Conservation (phyloP, 2,797 vertebrate species). For the Gymnothorax reevesii region DNA sequence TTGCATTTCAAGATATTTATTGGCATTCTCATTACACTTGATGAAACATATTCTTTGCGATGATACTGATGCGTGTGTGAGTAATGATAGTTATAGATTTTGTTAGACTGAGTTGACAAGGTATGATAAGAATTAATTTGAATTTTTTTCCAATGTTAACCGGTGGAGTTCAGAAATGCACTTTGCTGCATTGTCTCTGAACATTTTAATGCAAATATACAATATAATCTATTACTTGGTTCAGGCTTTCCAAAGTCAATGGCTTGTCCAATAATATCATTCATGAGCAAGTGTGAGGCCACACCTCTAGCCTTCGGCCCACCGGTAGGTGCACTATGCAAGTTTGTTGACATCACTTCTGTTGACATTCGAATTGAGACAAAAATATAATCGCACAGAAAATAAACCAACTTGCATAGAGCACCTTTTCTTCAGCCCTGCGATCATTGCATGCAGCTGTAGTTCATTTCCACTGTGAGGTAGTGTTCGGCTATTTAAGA, state of each 20-base stretch:
- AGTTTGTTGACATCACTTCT: too few species aligned
- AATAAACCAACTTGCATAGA: too few species aligned
- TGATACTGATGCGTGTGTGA: neutral
- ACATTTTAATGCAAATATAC: neutral
- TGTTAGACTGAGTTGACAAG: neutral
- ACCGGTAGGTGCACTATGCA: too few species aligned
- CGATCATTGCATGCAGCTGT: too few species aligned
- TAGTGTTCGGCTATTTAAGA: too few species aligned
- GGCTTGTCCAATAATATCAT: neutral
- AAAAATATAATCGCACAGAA: too few species aligned
- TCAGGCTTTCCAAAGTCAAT: neutral
- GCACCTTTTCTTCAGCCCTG: too few species aligned
- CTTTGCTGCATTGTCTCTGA: neutral
- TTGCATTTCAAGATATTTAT: neutral
- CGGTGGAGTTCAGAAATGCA: neutral
- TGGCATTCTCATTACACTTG: neutral
- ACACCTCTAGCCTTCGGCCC: too few species aligned
- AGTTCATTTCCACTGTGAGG: too few species aligned
- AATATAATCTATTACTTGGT: neutral
- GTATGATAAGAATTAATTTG: neutral
- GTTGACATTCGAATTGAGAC: too few species aligned
- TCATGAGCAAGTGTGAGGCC: neutral
- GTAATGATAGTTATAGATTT: neutral
- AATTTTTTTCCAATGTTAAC: neutral
- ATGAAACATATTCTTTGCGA: too few species aligned